phyloP scores from a whole-genome alignment of 2,113 vertebrate species.

The Phalacrocorax pelagicus region DNA sequence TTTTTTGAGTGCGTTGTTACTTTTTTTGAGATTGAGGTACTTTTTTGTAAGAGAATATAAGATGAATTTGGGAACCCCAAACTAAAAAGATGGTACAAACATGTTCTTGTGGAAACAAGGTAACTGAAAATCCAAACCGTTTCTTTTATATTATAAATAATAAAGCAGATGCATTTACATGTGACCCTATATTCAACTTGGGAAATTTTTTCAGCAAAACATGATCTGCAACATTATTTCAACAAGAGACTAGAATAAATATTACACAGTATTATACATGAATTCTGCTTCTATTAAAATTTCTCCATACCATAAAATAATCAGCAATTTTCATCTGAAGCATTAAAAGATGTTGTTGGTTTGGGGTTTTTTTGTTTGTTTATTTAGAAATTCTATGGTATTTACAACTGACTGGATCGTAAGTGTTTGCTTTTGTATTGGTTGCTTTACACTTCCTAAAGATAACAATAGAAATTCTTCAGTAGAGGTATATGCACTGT shows the following conservation, averaged over 20 bases:
- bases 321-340: not conserved
- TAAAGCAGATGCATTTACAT: not conserved
- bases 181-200: not conserved
- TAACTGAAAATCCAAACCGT: not conserved
- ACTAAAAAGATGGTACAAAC: not conserved
- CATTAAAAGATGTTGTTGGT: not conserved
- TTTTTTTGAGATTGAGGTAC: not conserved
- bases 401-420: not conserved
- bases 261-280: not conserved
- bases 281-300: not conserved
- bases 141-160: not conserved
- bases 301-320: not conserved
- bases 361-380: not conserved
- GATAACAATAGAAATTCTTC: not conserved
- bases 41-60: not conserved
- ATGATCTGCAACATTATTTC: not conserved
- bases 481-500: not conserved
- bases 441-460: not conserved
- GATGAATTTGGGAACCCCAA: not conserved
- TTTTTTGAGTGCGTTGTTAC: not conserved
- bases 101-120: not conserved
- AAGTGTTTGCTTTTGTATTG: not conserved
- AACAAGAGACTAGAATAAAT: not conserved
- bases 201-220: not conserved
- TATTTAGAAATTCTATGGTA: not conserved